Base-by-base conservation (phyloP, 2,888 invertebrate species). In the Phymatocera aterrima region DNA sequence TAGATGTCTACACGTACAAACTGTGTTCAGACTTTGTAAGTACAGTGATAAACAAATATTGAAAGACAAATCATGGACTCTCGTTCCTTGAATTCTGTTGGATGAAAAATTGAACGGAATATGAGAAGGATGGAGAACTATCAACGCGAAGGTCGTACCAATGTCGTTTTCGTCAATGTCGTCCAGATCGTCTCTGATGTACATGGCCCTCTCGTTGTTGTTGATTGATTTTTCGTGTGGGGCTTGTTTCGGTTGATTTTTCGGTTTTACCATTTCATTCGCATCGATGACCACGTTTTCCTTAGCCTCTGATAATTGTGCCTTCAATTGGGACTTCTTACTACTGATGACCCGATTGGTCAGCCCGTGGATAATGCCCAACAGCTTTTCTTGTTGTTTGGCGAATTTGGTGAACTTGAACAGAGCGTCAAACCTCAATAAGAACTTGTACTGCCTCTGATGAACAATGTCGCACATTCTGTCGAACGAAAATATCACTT, bases 401-500 rank as follows among this genome's bases (percentile, higher is more conserved):
- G 91, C 91, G 79, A 90, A 90, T n/a, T 87, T 90, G 0, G 92
- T 90, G 28, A 91, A 88, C 40, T 91, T 89, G 87, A 93, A 93
- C 0, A 92, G 80, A 12, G 90, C 81, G 61, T 92, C 91, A 0
- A 90, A 87, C 77, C 92, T 85, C 51, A 92, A 82, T 86, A 91
- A 89, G 2, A 92, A 77, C 82, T 92, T 91, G 83, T 91, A 91
- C 57, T 92, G 92, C 57, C 93, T 89, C 81, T 90, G 88, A 82
- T 93, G 93, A 12, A 93, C 86, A 70, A 93, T 92, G 81, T 93
- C 91, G 83, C 93, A 93, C 91, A 93, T 91, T 80, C 93, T 93
- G 80, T n/a, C n/a, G n/a, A n/a, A n/a, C n/a, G n/a, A n/a, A n/a
- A n/a, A n/a, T n/a, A n/a, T n/a, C n/a, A n/a, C n/a, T n/a, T n/a